Evolutionary conservation across 2,797 vertebrate genomes (phyloP).

Genomic region (Alosa sapidissima): DNA sequence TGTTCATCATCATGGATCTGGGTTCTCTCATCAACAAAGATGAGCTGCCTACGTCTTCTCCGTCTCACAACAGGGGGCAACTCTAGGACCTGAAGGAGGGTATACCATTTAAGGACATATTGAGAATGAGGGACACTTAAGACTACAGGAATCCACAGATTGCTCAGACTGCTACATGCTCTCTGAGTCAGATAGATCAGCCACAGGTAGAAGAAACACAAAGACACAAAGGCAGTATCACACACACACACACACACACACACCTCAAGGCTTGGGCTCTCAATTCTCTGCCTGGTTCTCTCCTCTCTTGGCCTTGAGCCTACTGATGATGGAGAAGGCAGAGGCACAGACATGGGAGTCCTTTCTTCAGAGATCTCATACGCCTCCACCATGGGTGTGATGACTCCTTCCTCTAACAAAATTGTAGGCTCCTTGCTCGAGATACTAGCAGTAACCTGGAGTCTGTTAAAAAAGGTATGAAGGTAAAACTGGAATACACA

Average conservation of each 20-base stretch:
- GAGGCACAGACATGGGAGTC: neutral
- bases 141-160: neutral
- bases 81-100: slow-evolving; percentile 17
- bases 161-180: too few species aligned
- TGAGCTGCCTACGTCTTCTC: slow-evolving; percentile 67
- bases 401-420: neutral
- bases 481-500: neutral
- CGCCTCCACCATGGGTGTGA: neutral
- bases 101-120: neutral
- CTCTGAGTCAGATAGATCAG: neutral
- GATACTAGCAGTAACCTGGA: neutral
- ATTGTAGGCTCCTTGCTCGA: neutral
- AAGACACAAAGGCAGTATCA: too few species aligned
- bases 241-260: neutral
- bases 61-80: slow-evolving; percentile 20
- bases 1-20: slow-evolving; percentile 63
- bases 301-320: neutral
- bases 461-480: neutral
- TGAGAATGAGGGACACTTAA: neutral
- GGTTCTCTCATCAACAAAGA: slow-evolving; percentile 69
- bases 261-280: slow-evolving; percentile 3
- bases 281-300: neutral
- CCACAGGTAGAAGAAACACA: too few species aligned
- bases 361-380: neutral
- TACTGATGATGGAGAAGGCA: neutral